Evolutionary conservation across 1,140 invertebrate species (phyloP).

Genomic region (Drosophila pallidifrons): DNA sequence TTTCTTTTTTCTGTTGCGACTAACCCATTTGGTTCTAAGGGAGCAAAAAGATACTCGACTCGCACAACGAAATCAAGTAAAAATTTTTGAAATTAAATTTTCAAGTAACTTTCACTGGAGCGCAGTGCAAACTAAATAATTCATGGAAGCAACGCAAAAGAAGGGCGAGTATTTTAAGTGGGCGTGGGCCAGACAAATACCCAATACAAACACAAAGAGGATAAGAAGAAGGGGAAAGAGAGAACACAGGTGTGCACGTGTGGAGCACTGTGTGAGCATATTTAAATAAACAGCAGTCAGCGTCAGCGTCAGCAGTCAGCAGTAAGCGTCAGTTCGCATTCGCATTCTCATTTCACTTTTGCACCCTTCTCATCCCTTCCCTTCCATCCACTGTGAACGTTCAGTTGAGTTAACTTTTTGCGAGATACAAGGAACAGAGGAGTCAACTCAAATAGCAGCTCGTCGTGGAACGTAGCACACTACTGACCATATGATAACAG

Average conservation of each 20-base stretch:
- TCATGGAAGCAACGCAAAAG: slow-evolving; percentile 55
- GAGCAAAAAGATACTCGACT: slow-evolving; percentile 11
- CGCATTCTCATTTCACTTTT: slow-evolving; percentile 36
- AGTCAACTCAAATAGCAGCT: slow-evolving; percentile 13
- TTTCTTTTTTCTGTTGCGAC: slow-evolving; percentile 19
- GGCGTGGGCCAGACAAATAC: slow-evolving; percentile 32
- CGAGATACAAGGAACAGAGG: slow-evolving; percentile 29
- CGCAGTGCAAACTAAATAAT: slow-evolving; percentile 81
- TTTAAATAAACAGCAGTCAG: slow-evolving; percentile 80
- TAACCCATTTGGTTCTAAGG: slow-evolving; percentile 24
- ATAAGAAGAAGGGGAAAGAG: not conserved
- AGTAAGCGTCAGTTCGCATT: slow-evolving; percentile 55
- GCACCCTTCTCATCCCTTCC: not conserved
- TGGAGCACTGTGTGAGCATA: slow-evolving; percentile 51
- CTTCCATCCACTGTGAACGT: no score
- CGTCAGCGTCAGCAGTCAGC: slow-evolving; percentile 62
- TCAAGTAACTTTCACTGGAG: slow-evolving; percentile 80
- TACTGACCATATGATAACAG: slow-evolving; percentile 51
- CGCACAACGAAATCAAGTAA: slow-evolving; percentile 29
- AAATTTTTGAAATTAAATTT: slow-evolving; percentile 79
- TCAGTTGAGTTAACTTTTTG: slow-evolving; percentile 59
- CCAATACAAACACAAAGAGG: slow-evolving; percentile 38
- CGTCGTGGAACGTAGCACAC: not conserved
- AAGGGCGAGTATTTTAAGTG: slow-evolving; percentile 25
- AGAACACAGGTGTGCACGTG: slow-evolving; percentile 45